Conservation (phyloP, 2,888 invertebrate genomes). For the Lasius platythorax region DNA sequence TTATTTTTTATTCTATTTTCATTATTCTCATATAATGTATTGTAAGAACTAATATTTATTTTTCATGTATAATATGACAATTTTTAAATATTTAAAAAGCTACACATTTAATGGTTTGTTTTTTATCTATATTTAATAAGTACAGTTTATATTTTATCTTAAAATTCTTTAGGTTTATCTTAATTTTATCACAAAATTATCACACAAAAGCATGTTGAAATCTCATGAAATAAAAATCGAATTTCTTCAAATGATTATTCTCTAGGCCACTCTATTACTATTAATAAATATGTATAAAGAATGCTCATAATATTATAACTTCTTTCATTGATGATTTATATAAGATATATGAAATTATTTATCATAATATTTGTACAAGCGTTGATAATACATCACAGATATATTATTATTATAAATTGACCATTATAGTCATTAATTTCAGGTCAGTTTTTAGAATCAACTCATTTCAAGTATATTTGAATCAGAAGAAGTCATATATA, state of each 20-base stretch:
- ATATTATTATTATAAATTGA: conserved; percentile 18
- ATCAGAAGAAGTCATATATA: conserved; percentile 21
- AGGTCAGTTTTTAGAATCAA: conserved; percentile 9
- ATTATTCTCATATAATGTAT: not conserved
- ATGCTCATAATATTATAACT: not conserved
- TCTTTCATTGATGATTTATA: conserved; percentile 16
- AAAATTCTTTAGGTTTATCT: conserved; percentile 8
- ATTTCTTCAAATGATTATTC: not conserved
- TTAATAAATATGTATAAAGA: not conserved
- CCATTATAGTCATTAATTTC: not conserved
- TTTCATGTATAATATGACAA: not conserved
- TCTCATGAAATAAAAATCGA: not conserved
- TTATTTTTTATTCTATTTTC: not conserved
- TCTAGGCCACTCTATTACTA: conserved; percentile 2
- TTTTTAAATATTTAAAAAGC: not conserved
- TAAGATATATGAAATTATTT: conserved; percentile 6
- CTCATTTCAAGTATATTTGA: conserved; percentile 8
- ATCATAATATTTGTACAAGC: not conserved
- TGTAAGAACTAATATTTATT: not conserved
- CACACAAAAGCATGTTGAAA: not conserved
- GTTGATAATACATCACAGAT: conserved; percentile 22
- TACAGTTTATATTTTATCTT: conserved; percentile 5
- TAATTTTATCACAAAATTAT: not conserved
- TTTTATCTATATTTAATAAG: not conserved
- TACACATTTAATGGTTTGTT: not conserved